Conservation (phyloP, 2,797 vertebrate genomes). For the Helostoma temminkii region DNA sequence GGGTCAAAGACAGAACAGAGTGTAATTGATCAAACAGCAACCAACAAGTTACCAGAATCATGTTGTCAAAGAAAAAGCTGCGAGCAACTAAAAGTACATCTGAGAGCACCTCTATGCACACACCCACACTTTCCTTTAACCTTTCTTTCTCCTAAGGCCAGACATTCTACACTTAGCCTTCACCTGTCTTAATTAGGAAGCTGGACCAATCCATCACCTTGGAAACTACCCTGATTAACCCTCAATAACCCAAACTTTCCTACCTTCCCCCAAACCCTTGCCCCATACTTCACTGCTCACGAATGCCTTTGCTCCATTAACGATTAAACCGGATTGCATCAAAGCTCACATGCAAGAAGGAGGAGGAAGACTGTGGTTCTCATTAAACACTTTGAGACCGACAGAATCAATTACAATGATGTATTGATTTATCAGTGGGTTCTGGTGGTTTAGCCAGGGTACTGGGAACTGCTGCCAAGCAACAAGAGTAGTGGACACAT, state of each 20-base stretch:
- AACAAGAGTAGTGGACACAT: conserved; percentile 40
- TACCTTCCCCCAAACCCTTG: not conserved
- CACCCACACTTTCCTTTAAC: conserved; percentile 8
- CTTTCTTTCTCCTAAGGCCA: conserved; percentile 32
- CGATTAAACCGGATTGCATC: conserved; percentile 50
- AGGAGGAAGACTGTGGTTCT: conserved; percentile 37
- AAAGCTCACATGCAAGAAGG: conserved; percentile 22
- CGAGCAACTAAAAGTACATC: conserved; percentile 14
- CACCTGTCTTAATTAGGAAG: conserved; percentile 67
- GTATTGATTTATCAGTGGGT: conserved; percentile 79
- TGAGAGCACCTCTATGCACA: conserved; percentile 8
- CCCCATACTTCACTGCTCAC: conserved; percentile 55
- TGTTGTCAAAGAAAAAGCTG: conserved; percentile 7
- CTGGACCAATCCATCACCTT: conserved; percentile 52
- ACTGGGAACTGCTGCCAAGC: conserved; percentile 32
- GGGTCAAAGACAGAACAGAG: conserved; percentile 14
- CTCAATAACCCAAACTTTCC: conserved; percentile 10
- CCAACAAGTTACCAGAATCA: conserved; percentile 20
- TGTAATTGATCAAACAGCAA: conserved; percentile 45
- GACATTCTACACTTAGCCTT: conserved; percentile 54
- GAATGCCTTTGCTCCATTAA: conserved; percentile 57
- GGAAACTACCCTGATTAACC: conserved; percentile 62
- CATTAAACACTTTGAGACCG: conserved; percentile 79
- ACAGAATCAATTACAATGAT: conserved; percentile 84
- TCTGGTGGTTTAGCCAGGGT: conserved; percentile 50